Base-by-base conservation (phyloP, 2,113 vertebrate species). In the Lontra canadensis region DNA sequence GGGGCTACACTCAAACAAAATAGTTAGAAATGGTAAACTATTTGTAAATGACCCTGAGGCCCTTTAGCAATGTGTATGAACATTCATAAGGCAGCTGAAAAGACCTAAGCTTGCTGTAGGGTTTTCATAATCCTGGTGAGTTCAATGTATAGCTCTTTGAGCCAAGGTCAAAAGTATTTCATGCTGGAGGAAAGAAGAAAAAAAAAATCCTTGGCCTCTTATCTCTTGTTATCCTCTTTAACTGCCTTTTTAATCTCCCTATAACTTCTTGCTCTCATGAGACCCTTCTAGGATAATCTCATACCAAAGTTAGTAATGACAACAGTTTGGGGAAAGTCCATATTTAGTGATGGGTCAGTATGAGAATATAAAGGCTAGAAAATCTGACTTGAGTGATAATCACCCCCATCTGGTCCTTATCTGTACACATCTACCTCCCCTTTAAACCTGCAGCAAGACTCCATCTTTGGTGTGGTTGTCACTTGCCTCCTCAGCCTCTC, bases 231-330 rank as follows among this genome's bases (percentile, higher is more conserved):
- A 61, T 47, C 25, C 34, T 79, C 18, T 57, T 84, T 44, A 49
- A 83, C 20, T 23, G 10, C 11, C 8, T 93, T 57, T 93, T 18
- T 17, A 78, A 65, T 55, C 25, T 80, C 52, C 21, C 44, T 67
- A 84, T 15, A 67, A 84, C 79, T 82, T 95, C 49, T 92, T 84
- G 23, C 57, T 96, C n/a, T 91, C 88, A 67, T 47, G n/a, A 88
- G 91, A 71, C n/a, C 7, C 42, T 83, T 91, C 31, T 69, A 96
- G 69, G 39, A 92, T 55, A 63, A 85, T 39, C 25, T 92, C 44
- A 79, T 29, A 74, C 84, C 49, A 76, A 87, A 89, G 39, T 83
- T 74, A 52, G 59, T 49, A 87, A 95, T 84, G 57, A 93, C 79
- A 97, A 34, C 36, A 92, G 71, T 94, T 71, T 88, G 63, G 59